Percentiles rank a stretch among this genome's conserved stretches.
These are phyloP conservation scores for Eulemur macaco DNA, from an alignment of 2,113 vertebrate species.

Conservation along the genomic window DNA sequence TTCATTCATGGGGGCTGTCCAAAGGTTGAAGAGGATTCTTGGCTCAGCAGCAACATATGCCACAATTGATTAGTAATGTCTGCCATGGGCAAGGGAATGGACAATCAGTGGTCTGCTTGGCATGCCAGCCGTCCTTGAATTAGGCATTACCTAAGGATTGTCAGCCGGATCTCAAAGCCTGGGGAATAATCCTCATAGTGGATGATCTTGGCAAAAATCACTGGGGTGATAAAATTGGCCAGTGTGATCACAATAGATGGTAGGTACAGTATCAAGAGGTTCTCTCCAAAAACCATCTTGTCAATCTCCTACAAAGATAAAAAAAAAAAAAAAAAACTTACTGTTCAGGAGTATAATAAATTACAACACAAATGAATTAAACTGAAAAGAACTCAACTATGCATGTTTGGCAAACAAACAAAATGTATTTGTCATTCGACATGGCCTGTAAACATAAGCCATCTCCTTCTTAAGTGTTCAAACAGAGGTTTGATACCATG, in stretches of 20 bases:
- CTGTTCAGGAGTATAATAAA: not conserved
- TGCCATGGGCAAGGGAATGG: not conserved
- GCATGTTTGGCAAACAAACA: not conserved
- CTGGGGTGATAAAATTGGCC: slow-evolving; percentile 92
- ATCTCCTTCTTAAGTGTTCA: not conserved
- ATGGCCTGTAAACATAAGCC: not conserved
- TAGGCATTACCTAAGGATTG: slow-evolving; percentile 90
- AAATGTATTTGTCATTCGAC: not conserved
- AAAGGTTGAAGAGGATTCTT: not conserved
- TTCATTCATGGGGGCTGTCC: not conserved
- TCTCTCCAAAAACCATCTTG: slow-evolving; percentile 68
- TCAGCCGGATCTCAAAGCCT: slow-evolving; percentile 94
- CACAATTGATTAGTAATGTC: not conserved
- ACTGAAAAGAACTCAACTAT: not conserved
- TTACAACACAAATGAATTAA: not conserved
- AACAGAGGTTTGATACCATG: not conserved
- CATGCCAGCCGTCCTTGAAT: not conserved
- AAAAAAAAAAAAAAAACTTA: slow-evolving; percentile 14
- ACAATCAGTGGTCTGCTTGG: too few species aligned
- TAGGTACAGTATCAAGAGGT: slow-evolving; percentile 92
- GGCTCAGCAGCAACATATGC: not conserved
- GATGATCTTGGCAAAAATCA: slow-evolving; percentile 92
- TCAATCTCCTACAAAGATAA: slow-evolving; percentile 46
- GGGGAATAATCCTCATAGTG: slow-evolving; percentile 94
- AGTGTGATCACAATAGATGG: slow-evolving; percentile 96